These are phyloP conservation scores for Plebejus argus DNA, from an alignment of 2,888 invertebrate species.

Conservation along the genomic window DNA sequence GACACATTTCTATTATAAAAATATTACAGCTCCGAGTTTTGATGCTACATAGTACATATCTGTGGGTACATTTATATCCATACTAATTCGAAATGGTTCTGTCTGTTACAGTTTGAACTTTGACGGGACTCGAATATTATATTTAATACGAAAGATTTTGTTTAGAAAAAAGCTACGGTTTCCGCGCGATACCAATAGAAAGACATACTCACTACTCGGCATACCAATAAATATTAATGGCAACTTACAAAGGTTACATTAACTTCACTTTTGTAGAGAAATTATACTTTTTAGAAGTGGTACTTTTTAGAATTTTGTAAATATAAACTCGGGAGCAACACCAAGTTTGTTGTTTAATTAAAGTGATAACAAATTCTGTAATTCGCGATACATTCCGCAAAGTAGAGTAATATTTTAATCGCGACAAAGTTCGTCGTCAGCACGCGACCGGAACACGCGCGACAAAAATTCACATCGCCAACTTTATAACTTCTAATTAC, in stretches of 20 bases:
- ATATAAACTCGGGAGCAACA: background rate
- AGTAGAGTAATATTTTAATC: slow-evolving; percentile 27
- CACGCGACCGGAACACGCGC: slow-evolving; percentile 22
- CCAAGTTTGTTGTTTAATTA: background rate
- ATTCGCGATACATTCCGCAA: slow-evolving; percentile 6
- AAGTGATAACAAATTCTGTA: slow-evolving; percentile 19
- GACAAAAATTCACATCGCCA: slow-evolving; percentile 1
- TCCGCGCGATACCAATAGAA: too few species aligned
- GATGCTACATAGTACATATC: background rate
- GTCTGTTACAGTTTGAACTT: too few species aligned
- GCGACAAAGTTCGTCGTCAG: slow-evolving; percentile 7
- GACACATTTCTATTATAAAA: slow-evolving; percentile 22
- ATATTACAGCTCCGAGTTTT: background rate
- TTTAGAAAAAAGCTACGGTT: too few species aligned
- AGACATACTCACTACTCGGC: too few species aligned
- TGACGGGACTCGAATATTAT: too few species aligned
- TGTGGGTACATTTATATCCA: background rate
- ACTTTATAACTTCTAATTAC: slow-evolving; percentile 17
- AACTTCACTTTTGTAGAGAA: background rate
- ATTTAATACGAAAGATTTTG: background rate
- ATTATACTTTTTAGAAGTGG: background rate
- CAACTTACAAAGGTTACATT: too few species aligned
- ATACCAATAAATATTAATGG: too few species aligned
- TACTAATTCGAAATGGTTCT: too few species aligned
- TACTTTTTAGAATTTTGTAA: background rate